phyloP scores from a whole-genome alignment of 2,888 invertebrate genomes.

The Omphaloscelis lunosa region DNA sequence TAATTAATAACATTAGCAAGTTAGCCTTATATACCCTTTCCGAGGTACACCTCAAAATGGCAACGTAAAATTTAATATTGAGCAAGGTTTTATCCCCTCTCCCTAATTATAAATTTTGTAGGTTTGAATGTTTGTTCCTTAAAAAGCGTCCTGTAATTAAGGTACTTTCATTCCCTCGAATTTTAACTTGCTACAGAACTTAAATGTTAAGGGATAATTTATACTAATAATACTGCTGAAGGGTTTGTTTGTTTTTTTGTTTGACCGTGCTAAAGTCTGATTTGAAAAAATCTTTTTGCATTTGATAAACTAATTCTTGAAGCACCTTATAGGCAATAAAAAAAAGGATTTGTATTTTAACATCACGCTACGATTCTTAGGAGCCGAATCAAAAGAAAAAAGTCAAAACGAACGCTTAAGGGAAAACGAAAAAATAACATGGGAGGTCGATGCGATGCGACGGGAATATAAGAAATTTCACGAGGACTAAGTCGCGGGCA shows the following conservation, averaged over 20 bases:
- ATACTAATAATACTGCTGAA: background rate
- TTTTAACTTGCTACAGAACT: background rate
- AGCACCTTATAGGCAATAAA: no score
- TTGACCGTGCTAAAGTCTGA: background rate
- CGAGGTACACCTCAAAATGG: slow-evolving; percentile 7
- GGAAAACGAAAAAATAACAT: no score
- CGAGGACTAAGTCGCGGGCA: background rate
- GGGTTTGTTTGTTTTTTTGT: background rate
- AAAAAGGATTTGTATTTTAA: no score
- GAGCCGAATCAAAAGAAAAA: background rate
- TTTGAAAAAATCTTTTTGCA: background rate
- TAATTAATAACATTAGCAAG: slow-evolving; percentile 21
- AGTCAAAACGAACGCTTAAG: background rate
- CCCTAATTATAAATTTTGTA: slow-evolving; percentile 4
- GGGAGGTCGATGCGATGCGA: no score
- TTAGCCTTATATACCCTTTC: background rate
- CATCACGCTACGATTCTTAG: background rate
- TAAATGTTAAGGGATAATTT: background rate
- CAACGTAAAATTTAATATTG: slow-evolving; percentile 20
- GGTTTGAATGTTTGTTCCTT: slow-evolving; percentile 7
- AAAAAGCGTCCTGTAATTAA: slow-evolving; percentile 6
- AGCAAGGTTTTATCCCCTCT: background rate
- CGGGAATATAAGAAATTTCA: no score
- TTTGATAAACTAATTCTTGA: no score
- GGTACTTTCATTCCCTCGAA: background rate